phyloP scores from a whole-genome alignment of 2,888 invertebrate genomes.

The Ornithoptera priamus region DNA sequence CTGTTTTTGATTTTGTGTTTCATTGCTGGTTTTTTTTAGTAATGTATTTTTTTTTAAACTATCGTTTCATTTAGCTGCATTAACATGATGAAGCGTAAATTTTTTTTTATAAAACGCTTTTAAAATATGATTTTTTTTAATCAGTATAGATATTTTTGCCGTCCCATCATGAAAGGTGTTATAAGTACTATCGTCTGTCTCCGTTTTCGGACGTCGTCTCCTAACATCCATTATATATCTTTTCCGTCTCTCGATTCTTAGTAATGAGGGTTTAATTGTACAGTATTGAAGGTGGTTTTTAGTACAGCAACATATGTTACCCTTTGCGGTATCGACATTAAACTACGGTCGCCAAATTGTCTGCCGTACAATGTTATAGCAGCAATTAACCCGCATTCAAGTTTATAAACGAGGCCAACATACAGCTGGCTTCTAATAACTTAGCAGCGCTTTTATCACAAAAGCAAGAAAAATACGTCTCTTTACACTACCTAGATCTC shows the following conservation, averaged over 20 bases:
- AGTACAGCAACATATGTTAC: not conserved
- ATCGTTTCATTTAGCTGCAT: too few relatives aligned
- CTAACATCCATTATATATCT: not conserved
- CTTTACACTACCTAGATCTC: not conserved
- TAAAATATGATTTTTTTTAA: too few relatives aligned
- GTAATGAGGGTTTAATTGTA: not conserved
- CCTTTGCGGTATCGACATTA: not conserved
- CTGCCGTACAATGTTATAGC: not conserved
- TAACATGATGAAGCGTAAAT: too few relatives aligned
- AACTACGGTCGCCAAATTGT: not conserved
- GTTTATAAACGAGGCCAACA: conserved; percentile 3
- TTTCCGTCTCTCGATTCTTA: not conserved
- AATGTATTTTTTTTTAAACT: too few relatives aligned
- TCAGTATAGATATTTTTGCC: too few relatives aligned
- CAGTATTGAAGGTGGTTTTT: not conserved
- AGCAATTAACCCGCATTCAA: conserved; percentile 8
- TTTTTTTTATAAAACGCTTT: too few relatives aligned
- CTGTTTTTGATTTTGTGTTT: too few relatives aligned
- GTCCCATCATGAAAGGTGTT: too few relatives aligned
- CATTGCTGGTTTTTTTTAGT: too few relatives aligned
- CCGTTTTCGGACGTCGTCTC: too few relatives aligned
- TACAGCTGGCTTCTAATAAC: not conserved
- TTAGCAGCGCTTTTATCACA: not conserved
- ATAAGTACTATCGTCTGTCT: too few relatives aligned
- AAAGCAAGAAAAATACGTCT: not conserved